A percentile compares a stretch with the other conserved stretches of the same genome.
These are phyloP conservation scores for Acrocephalus scirpaceus DNA, from an alignment of 2,797 vertebrate species.

Conservation along the genomic window DNA sequence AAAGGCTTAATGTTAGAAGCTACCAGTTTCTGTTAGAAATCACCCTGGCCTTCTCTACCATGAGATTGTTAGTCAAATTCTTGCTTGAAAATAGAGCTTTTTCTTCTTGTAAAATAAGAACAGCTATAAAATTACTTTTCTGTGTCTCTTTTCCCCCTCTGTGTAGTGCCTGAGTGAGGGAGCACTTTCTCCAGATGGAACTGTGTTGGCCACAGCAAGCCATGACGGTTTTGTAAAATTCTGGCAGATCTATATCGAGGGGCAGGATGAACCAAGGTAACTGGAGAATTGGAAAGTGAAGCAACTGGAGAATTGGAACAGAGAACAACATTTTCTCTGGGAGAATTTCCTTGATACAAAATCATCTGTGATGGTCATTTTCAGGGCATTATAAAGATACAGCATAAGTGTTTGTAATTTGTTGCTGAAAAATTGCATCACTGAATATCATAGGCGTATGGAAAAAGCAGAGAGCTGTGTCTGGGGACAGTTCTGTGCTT, in stretches of 20 bases:
- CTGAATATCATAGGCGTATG: neutral
- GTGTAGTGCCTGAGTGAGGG: conserved; percentile 92
- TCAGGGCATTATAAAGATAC: fast-evolving
- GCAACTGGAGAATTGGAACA: neutral
- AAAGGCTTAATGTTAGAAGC: neutral
- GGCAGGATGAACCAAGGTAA: conserved; percentile 94
- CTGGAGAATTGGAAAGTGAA: neutral
- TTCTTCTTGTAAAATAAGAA: neutral
- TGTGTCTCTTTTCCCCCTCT: neutral
- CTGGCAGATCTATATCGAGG: conserved; percentile 99
- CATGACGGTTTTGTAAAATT: conserved; percentile 98
- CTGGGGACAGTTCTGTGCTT: neutral
- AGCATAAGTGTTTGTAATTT: neutral
- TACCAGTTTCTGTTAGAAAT: neutral
- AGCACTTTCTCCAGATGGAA: conserved; percentile 95
- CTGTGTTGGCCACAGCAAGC: conserved; percentile 95
- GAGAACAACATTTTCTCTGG: neutral
- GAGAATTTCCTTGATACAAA: neutral
- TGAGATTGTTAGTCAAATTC: neutral
- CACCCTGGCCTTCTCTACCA: neutral
- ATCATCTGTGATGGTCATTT: neutral
- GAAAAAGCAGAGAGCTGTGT: neutral
- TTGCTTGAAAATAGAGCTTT: neutral
- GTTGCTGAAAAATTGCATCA: neutral
- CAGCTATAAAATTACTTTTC: neutral